These are phyloP conservation scores for Druon quercuslanigerum DNA, from an alignment of 1,140 invertebrate genomes.

Conservation along the genomic window DNA sequence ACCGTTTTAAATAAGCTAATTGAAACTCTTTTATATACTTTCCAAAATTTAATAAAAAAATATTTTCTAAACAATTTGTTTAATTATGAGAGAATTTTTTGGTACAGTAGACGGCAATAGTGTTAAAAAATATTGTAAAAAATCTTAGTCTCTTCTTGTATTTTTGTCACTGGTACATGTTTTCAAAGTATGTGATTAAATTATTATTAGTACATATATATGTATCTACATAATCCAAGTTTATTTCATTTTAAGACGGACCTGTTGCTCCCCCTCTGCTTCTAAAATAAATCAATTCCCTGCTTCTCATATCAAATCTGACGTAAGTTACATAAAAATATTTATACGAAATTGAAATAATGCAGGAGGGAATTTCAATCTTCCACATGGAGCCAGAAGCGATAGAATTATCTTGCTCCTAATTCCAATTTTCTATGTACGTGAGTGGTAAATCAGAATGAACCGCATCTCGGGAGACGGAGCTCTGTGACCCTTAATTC, in stretches of 20 bases:
- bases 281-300: not conserved
- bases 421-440: constrained; percentile 25
- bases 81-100: too few relatives aligned
- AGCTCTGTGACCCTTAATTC: constrained; percentile 10
- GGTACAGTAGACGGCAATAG: too few relatives aligned
- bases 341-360: constrained; percentile 6
- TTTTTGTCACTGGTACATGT: too few relatives aligned
- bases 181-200: too few relatives aligned
- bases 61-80: too few relatives aligned
- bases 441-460: constrained; percentile 16
- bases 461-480: not conserved
- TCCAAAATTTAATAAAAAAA: too few relatives aligned
- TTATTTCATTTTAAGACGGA: not conserved
- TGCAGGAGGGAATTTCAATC: not conserved
- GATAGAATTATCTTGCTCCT: not conserved
- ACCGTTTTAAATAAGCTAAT: too few relatives aligned
- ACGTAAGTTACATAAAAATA: not conserved
- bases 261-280: not conserved
- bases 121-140: too few relatives aligned
- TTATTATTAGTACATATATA: too few relatives aligned
- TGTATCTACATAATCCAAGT: too few relatives aligned
- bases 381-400: not conserved
- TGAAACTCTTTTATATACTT: too few relatives aligned
- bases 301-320: not conserved
- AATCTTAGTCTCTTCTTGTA: too few relatives aligned